Percentiles rank a stretch among this genome's conserved stretches.
Evolutionary conservation across 2,113 vertebrate species (phyloP).

Genomic region (Anguilla japonica): DNA sequence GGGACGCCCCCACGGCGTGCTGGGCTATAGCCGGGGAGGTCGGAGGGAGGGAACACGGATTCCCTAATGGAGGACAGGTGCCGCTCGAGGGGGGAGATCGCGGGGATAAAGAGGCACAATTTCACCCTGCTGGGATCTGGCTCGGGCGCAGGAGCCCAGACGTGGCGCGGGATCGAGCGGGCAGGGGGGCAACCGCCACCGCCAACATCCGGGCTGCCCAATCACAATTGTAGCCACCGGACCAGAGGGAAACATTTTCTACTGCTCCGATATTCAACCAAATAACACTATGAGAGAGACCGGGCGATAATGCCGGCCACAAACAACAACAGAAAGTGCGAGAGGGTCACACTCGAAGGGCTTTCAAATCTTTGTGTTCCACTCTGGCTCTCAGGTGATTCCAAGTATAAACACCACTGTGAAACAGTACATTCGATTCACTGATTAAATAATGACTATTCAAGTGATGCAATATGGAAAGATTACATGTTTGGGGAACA

Average conservation of each 20-base stretch:
- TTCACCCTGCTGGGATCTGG: constrained; percentile 56
- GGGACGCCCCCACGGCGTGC: not conserved
- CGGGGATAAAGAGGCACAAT: constrained; percentile 51
- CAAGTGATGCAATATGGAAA: too few species aligned
- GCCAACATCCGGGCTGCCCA: constrained; percentile 51
- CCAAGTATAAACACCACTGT: not conserved
- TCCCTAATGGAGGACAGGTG: constrained; percentile 65
- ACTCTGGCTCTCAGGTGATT: not conserved
- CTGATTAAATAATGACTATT: too few species aligned
- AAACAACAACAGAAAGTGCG: not conserved
- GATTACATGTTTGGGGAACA: too few species aligned
- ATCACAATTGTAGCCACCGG: constrained; percentile 50
- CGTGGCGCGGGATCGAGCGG: constrained; percentile 36
- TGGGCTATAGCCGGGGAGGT: not conserved
- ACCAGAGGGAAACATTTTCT: not conserved
- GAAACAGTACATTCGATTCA: too few species aligned
- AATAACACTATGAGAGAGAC: not conserved
- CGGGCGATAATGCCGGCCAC: not conserved
- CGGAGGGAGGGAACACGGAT: constrained; percentile 32
- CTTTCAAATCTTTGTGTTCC: not conserved
- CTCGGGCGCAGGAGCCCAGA: constrained; percentile 47
- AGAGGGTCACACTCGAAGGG: not conserved
- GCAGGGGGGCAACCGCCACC: constrained; percentile 33
- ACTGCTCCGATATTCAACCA: not conserved
- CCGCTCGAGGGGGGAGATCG: constrained; percentile 58